phyloP scores from a whole-genome alignment of 2,888 invertebrate genomes.

The Leptura quadrifasciata region DNA sequence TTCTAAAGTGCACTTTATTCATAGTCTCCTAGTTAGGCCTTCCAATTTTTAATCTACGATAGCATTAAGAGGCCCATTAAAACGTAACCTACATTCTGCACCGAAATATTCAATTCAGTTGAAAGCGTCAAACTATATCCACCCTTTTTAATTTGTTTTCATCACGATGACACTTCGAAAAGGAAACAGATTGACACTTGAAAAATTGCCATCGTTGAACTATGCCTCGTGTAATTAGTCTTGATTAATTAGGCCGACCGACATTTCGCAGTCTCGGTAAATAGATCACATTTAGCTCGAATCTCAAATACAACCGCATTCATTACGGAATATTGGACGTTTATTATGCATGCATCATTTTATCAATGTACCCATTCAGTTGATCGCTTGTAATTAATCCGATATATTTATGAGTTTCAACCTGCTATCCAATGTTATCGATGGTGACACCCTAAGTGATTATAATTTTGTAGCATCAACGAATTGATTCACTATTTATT shows the following conservation, averaged over 20 bases:
- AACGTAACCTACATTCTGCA: not conserved
- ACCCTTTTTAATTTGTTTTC: conserved; percentile 20
- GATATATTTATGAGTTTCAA: not conserved
- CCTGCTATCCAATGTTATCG: not conserved
- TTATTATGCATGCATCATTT: conserved; percentile 1
- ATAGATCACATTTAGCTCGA: not conserved
- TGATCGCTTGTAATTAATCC: conserved; percentile 6
- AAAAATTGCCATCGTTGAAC: conserved; percentile 39
- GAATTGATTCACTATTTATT: too few relatives aligned
- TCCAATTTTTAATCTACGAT: not conserved
- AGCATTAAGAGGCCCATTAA: not conserved
- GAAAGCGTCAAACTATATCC: not conserved
- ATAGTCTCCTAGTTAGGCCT: not conserved
- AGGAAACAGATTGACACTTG: conserved; percentile 38
- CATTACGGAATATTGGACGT: not conserved
- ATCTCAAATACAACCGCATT: conserved; percentile 4
- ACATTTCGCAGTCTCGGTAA: conserved; percentile 13
- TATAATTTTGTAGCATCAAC: not conserved
- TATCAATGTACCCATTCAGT: not conserved
- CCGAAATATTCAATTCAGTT: conserved; percentile 7
- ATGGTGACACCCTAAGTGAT: not conserved
- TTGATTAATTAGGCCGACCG: conserved; percentile 40
- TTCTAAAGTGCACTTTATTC: not conserved
- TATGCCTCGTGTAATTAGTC: conserved; percentile 37
- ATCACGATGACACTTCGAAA: conserved; percentile 28